phyloP scores from a whole-genome alignment of 2,797 vertebrate species.

The Mormyrus proboscirostris region DNA sequence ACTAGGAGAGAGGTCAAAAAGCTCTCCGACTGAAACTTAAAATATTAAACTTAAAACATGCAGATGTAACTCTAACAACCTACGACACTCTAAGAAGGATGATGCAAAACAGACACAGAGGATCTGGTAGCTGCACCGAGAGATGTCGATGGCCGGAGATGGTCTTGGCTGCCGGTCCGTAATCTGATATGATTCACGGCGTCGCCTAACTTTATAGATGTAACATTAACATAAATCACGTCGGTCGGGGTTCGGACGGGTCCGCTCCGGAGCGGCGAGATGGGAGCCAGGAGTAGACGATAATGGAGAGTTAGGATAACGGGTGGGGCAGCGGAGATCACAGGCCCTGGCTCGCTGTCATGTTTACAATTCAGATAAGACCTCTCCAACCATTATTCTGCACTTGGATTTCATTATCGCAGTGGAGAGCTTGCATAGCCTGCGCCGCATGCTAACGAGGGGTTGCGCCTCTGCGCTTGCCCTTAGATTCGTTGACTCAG shows the following conservation, averaged over 20 bases:
- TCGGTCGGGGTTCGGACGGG: conserved; percentile 69
- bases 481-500: neutral
- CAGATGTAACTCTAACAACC: neutral
- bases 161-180: conserved; percentile 61
- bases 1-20: neutral
- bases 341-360: conserved; percentile 32
- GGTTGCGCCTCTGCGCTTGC: neutral
- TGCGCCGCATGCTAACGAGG: conserved; percentile 19
- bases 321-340: conserved; percentile 49
- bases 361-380: conserved; percentile 40
- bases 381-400: conserved; percentile 36
- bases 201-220: conserved; percentile 65
- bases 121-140: conserved; percentile 50
- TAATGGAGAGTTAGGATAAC: conserved; percentile 56
- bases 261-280: conserved; percentile 48
- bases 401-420: conserved; percentile 47
- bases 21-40: neutral
- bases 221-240: conserved; percentile 71
- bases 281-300: conserved; percentile 59
- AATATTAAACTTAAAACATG: neutral
- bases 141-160: conserved; percentile 54
- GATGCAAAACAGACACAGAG: conserved; percentile 12
- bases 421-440: neutral
- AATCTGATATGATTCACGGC: conserved; percentile 75
- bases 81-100: neutral